These are phyloP conservation scores for Bambusicola thoracicus DNA, from an alignment of 2,113 vertebrate genomes.

Conservation along the genomic window DNA sequence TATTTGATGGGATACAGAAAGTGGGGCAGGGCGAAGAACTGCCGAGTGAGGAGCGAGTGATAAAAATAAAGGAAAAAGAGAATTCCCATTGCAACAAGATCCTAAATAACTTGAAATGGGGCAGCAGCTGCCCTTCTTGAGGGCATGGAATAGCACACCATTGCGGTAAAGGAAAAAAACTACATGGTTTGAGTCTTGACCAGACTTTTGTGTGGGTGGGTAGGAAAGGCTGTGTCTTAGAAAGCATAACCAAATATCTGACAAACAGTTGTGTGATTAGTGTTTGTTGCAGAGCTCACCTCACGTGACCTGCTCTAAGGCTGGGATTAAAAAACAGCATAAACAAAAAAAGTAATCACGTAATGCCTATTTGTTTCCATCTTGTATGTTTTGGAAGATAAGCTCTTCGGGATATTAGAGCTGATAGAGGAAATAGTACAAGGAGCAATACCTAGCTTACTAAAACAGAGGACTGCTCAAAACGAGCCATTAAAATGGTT, in stretches of 20 bases:
- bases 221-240: background rate
- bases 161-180: background rate
- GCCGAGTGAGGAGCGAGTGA: background rate
- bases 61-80: conserved; percentile 52
- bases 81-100: conserved; percentile 1
- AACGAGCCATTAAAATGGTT: background rate
- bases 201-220: background rate
- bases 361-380: background rate
- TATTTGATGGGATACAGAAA: conserved; percentile 33
- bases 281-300: background rate
- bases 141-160: background rate
- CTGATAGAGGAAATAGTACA: background rate
- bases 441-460: background rate
- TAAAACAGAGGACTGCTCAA: background rate
- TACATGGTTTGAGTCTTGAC: background rate
- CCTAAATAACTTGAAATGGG: conserved; percentile 28
- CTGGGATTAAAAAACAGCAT: background rate
- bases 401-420: background rate
- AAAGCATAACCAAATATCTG: background rate
- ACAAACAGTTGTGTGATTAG: background rate
- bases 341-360: background rate
- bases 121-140: conserved; percentile 11
- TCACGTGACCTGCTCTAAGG: background rate
- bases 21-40: conserved; percentile 26
- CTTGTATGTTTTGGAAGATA: background rate